Base-by-base conservation (phyloP, 2,888 invertebrate species). In the Cephus nigrinus region DNA sequence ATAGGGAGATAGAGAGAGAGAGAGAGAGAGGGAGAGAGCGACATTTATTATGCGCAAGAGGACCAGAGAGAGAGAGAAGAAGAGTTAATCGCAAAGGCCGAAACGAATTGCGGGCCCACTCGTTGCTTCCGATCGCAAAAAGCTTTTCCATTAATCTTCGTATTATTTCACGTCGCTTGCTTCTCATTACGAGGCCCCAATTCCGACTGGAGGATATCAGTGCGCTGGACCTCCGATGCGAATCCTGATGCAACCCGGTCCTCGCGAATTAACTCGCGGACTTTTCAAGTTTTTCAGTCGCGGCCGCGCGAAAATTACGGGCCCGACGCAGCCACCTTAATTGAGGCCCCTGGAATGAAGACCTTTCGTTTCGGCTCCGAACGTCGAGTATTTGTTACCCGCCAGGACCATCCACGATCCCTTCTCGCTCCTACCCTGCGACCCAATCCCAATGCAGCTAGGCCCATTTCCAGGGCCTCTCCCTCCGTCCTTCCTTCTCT, bases 311-410 rank as follows among this genome's bases (percentile, higher is more conserved):
- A 55, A 55, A 55, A 55, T 55, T 55, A 55, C 9, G 55, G 9
- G 23, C 9, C 55, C 55, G 55, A 9, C 55, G 55, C 55, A 23
- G 55, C 23, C 55, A 23, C 55, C 55, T 55, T 55, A 55, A 55
- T 55, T 55, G 55, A 55, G 55, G 55, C 71, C 71, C 32, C 32
- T 32, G 71, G 15, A 71, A 71, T 71, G 71, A 71, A 71, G 71
- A 71, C 31, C 71, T 71, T 32, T 71, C 71, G 71, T 23, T 55
- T 55, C 55, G 55, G 55, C 1, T 23, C 23, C 55, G 55, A 55
- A 55, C 23, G 2, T 15, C 55, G 55, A 55, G 55, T 55, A 55
- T 55, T 55, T 9, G 23, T 55, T 55, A 55, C 55, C 55, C 55
- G 9, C 23, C 23, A 55, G 55, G 55, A 55, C 55, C 55, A 55